These are phyloP conservation scores for Entelurus aequoreus DNA, from an alignment of 2,113 vertebrate species.

Conservation along the genomic window DNA sequence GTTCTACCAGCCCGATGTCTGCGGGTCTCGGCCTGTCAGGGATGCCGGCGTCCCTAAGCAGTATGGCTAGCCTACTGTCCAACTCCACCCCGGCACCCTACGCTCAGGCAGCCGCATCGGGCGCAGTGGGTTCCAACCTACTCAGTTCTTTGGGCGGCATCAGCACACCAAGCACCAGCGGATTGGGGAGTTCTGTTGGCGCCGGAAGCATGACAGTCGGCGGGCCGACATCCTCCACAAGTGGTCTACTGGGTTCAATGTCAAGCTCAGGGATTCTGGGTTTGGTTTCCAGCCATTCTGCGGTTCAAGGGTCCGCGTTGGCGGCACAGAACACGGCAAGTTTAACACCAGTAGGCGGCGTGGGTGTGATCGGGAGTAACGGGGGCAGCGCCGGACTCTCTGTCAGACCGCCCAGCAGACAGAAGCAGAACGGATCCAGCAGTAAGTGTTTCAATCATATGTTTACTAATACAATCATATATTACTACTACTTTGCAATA, in stretches of 20 bases:
- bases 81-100: slow-evolving; percentile 80
- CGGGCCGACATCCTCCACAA: slow-evolving; percentile 45
- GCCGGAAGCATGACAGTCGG: slow-evolving; percentile 67
- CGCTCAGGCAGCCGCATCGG: slow-evolving; percentile 82
- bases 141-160: slow-evolving; percentile 32
- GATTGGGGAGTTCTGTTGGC: slow-evolving; percentile 57
- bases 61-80: slow-evolving; percentile 66
- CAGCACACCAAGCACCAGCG: slow-evolving; percentile 59
- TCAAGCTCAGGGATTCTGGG: slow-evolving; percentile 62
- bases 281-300: slow-evolving; percentile 60
- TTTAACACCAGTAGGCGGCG: not conserved
- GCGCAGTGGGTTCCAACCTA: slow-evolving; percentile 44
- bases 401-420: slow-evolving; percentile 81
- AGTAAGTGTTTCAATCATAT: slow-evolving; percentile 59
- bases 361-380: slow-evolving; percentile 63
- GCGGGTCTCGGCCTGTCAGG: slow-evolving; percentile 56
- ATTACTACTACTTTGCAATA: too few species aligned
- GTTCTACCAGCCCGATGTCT: slow-evolving; percentile 63
- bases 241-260: slow-evolving; percentile 38
- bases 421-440: slow-evolving; percentile 86
- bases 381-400: slow-evolving; percentile 65
- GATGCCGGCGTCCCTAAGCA: slow-evolving; percentile 56
- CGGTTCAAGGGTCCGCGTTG: slow-evolving; percentile 53
- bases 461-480: too few species aligned
- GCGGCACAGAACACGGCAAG: slow-evolving; percentile 50